Evolutionary conservation across 1,140 invertebrate genomes (phyloP).

Genomic region (Leptinotarsa lineolata): DNA sequence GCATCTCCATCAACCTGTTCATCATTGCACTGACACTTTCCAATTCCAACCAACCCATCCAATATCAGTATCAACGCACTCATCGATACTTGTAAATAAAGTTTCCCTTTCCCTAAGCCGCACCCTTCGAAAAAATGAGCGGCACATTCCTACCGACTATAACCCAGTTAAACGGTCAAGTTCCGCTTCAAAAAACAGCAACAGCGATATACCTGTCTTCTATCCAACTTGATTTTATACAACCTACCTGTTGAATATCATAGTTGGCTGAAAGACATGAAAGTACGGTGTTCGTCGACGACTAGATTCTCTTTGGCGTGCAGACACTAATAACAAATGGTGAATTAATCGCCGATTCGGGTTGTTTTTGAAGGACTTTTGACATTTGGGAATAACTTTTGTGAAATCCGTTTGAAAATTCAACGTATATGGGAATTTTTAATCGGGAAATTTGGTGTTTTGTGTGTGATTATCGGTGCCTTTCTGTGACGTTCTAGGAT

Average conservation of each 20-base stretch:
- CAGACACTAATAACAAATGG: constrained; percentile 15
- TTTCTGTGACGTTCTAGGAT: constrained; percentile 8
- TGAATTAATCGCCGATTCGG: constrained; percentile 7
- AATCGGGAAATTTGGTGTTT: not conserved
- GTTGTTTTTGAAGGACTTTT: not conserved
- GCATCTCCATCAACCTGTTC: not conserved
- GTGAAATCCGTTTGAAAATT: not conserved
- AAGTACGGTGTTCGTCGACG: constrained; percentile 17
- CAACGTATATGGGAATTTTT: not conserved
- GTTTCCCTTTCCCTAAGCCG: constrained; percentile 25
- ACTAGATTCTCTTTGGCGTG: constrained; percentile 5
- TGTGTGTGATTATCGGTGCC: constrained; percentile 10
- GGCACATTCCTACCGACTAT: constrained; percentile 8
- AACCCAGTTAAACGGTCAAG: constrained; percentile 20
- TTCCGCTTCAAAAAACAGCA: constrained; percentile 24
- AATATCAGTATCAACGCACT: not conserved
- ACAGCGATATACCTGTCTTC: constrained; percentile 23
- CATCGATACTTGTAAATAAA: constrained; percentile 12
- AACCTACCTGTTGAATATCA: constrained; percentile 27
- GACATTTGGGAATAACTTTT: not conserved
- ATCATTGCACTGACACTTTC: not conserved
- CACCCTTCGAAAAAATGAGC: constrained; percentile 4
- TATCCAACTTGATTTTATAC: constrained; percentile 22
- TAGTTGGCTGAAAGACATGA: constrained; percentile 23
- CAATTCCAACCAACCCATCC: not conserved